These are phyloP conservation scores for Zygogramma bicolorata DNA, from an alignment of 2,888 invertebrate species.

Conservation along the genomic window DNA sequence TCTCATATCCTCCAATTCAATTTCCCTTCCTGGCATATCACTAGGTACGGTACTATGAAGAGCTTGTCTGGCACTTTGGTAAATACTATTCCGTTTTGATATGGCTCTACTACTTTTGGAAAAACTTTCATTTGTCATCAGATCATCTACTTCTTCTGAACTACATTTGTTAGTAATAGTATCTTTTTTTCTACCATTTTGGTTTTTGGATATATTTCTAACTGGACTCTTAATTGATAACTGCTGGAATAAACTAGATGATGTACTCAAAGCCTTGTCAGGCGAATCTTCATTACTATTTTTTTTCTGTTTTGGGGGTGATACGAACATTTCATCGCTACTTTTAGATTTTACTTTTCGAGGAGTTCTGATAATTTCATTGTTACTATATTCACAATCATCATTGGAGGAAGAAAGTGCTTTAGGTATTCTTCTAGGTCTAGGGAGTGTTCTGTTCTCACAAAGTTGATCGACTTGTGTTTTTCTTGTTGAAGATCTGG, in stretches of 20 bases:
- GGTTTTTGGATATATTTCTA: not conserved
- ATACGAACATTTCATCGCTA: conserved; percentile 46
- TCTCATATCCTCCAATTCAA: conserved; percentile 78
- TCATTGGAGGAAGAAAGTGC: conserved; percentile 24
- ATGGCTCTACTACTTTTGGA: not conserved
- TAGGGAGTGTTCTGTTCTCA: conserved; percentile 7
- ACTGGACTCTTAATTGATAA: conserved; percentile 39
- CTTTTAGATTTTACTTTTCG: conserved; percentile 32
- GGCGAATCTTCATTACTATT: not conserved
- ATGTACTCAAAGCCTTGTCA: conserved; percentile 27
- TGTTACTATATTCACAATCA: conserved; percentile 39
- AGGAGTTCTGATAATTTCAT: conserved; percentile 20
- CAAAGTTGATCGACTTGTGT: conserved; percentile 2
- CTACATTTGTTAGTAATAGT: not conserved
- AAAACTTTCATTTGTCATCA: not conserved
- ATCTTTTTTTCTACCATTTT: not conserved
- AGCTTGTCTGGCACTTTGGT: conserved; percentile 62
- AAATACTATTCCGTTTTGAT: conserved; percentile 42
- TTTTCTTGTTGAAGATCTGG: conserved; percentile 37
- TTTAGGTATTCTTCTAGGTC: conserved; percentile 17
- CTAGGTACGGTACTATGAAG: conserved; percentile 62
- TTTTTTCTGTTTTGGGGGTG: conserved; percentile 63
- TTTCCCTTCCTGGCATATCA: conserved; percentile 81
- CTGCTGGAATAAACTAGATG: conserved; percentile 37
- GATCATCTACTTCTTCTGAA: conserved; percentile 9